These are phyloP conservation scores for Simalia tracyae DNA, from an alignment of 2,797 vertebrate genomes.

Conservation along the genomic window DNA sequence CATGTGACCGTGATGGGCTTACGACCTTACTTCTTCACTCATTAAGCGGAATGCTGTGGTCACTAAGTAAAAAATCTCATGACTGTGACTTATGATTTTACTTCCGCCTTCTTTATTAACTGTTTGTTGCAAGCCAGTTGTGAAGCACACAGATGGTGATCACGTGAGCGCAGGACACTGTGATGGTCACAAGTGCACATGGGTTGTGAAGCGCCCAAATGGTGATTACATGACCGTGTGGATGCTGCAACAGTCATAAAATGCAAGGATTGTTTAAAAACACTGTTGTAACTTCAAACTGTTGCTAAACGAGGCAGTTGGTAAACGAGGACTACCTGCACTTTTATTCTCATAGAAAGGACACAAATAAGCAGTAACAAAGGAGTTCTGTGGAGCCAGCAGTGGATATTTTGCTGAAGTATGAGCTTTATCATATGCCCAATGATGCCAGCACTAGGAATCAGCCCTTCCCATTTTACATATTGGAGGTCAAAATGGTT, in stretches of 20 bases:
- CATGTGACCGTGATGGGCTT: neutral
- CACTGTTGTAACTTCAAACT: neutral
- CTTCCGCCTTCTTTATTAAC: neutral
- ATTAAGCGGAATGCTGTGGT: too few relatives aligned
- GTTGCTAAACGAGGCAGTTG: neutral
- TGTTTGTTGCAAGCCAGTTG: neutral
- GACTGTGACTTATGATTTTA: neutral
- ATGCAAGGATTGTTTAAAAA: neutral
- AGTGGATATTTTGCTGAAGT: neutral
- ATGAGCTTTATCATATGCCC: too few relatives aligned
- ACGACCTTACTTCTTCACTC: neutral
- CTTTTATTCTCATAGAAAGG: neutral
- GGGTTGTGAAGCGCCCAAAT: neutral
- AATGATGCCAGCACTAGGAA: neutral
- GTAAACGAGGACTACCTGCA: neutral
- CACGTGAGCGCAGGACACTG: neutral
- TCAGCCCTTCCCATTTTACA: neutral
- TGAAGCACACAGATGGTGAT: neutral
- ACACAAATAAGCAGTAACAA: neutral
- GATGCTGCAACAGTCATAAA: neutral
- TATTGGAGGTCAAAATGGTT: neutral
- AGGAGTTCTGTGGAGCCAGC: neutral
- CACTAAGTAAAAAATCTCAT: neutral
- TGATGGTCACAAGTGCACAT: neutral
- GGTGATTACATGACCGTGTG: neutral